phyloP scores from a whole-genome alignment of 1,140 invertebrate species.

The Hyles vespertilio region DNA sequence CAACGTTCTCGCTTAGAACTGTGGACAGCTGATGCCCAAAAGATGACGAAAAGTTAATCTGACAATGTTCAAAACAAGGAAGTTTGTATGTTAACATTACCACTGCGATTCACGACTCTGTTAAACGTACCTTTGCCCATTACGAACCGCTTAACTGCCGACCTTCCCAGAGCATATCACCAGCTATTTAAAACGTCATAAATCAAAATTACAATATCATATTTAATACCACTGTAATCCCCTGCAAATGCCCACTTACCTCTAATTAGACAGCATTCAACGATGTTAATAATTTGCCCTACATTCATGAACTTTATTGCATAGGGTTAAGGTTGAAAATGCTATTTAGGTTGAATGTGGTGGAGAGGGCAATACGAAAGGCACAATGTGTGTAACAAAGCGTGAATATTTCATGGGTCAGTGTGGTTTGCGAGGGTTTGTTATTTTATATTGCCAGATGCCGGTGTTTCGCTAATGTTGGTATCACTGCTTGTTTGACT shows the following conservation, averaged over 20 bases:
- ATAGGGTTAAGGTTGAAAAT: conserved; percentile 3
- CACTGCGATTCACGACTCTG: too few species aligned
- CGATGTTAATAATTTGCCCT: background rate
- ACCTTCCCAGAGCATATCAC: too few species aligned
- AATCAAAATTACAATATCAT: conserved; percentile 2
- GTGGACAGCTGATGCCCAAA: too few species aligned
- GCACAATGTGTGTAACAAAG: conserved; percentile 24
- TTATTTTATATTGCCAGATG: conserved; percentile 4
- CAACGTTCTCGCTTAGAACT: too few species aligned
- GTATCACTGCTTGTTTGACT: background rate
- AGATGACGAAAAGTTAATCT: too few species aligned
- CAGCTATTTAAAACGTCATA: too few species aligned
- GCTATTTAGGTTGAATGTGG: background rate
- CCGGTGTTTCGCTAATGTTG: background rate
- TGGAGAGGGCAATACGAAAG: conserved; percentile 12
- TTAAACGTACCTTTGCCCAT: too few species aligned
- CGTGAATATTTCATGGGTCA: conserved; percentile 27
- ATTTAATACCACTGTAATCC: conserved; percentile 1
- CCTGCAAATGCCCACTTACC: background rate
- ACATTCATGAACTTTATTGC: background rate
- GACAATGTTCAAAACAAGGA: too few species aligned
- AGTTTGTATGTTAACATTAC: too few species aligned
- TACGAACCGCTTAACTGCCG: too few species aligned
- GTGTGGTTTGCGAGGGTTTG: conserved; percentile 12
- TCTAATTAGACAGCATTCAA: background rate